A percentile compares a stretch with the other conserved stretches of the same genome.
phyloP scores from a whole-genome alignment of 2,888 invertebrate species.

The Acanthosepion lycidas region DNA sequence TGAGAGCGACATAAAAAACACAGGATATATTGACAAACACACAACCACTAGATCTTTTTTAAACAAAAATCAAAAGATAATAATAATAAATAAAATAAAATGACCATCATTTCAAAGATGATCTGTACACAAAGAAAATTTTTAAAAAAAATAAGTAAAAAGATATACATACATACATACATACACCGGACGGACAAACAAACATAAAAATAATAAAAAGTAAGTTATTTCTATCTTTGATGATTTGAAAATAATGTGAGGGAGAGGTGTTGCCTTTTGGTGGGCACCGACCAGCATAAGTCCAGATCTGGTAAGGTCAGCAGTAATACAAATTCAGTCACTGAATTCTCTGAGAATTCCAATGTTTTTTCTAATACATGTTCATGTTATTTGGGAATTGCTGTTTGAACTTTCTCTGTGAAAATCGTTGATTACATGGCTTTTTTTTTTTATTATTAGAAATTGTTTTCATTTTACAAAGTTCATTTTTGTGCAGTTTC shows the following conservation, averaged over 20 bases:
- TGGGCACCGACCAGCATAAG: background rate
- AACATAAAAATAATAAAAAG: background rate
- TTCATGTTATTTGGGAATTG: background rate
- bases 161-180: background rate
- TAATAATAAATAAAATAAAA: background rate
- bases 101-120: no score
- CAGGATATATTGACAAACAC: background rate
- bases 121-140: no score
- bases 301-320: background rate
- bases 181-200: constrained; percentile 9
- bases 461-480: background rate
- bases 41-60: background rate
- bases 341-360: background rate
- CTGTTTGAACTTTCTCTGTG: background rate
- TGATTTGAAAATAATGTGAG: background rate
- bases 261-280: background rate
- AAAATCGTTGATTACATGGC: background rate
- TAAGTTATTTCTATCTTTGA: background rate
- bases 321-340: background rate
- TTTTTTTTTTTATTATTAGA: background rate
- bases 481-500: background rate
- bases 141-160: no score
- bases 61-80: background rate
- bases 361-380: background rate
- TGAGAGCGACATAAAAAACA: background rate